Base-by-base conservation (phyloP, 2,113 vertebrate species). In the Paradisaea rubra region DNA sequence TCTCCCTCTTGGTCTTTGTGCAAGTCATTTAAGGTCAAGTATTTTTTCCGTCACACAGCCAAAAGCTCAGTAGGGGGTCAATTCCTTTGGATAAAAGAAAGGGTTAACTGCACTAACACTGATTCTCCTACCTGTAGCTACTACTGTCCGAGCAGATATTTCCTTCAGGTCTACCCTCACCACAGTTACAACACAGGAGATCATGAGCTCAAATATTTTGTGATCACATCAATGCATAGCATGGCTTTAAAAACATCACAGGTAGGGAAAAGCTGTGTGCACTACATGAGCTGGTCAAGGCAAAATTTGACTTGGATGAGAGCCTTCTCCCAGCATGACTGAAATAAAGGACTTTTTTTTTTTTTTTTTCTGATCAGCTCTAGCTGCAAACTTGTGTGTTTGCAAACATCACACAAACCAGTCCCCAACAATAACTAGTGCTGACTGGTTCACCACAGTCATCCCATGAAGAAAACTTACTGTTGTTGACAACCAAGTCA, bases 21-120 rank as follows among this genome's bases (percentile, higher is more conserved):
- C 23, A 79, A 91, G 85, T 78, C 82, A 57, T 89, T 88, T 89
- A 64, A 91, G 91, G 86, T 91, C 71, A 94, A 92, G 77, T 59
- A 60, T 56, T 60, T 56, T 89, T 65, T 41, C 47, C 47, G 81
- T 73, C 56, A 41, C 31, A 50, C 59, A 81, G 42, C 54, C 81
- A 39, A 16, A 70, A 83, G 79, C 78, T 91, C 69, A 73, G 28
- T 7, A 68, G 8, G 10, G 23, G 10, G 11, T 80, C 66, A 84
- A 50, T 52, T 94, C 61, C 35, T 63, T 28, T 74, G 57, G 24
- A 23, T 21, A 37, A 50, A 88, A 87, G 21, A 59, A 76, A 91
- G 52, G 9, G 15, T 77, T 61, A 83, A 57, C 17, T 42, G 15
- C 42, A 53, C 37, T 45, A 61, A 61, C 14, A 50, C 1, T 10